phyloP scores from a whole-genome alignment of 2,797 vertebrate species.

The Sitta carolinensis region DNA sequence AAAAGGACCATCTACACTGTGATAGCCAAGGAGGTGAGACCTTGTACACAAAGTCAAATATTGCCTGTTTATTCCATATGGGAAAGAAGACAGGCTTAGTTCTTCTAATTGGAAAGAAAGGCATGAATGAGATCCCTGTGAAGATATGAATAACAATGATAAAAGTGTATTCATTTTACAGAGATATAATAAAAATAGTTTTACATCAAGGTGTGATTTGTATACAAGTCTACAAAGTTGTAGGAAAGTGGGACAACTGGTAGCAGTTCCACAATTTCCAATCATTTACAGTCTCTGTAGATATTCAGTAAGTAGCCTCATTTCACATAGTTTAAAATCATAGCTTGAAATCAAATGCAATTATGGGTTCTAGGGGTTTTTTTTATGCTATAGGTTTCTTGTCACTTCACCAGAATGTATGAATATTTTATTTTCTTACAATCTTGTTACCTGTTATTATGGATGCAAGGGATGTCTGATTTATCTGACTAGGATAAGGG shows the following conservation, averaged over 20 bases:
- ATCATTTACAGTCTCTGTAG: neutral
- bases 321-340: neutral
- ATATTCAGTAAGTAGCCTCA: neutral
- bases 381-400: neutral
- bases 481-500: neutral
- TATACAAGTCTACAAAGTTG: neutral
- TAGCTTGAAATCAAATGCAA: neutral
- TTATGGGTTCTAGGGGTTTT: neutral
- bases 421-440: neutral
- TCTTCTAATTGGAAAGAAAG: neutral
- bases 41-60: neutral
- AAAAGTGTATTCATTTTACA: neutral
- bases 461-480: neutral
- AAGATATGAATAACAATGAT: neutral
- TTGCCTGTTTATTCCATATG: neutral
- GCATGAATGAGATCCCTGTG: neutral
- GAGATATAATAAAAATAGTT: neutral
- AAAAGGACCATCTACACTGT: neutral
- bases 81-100: neutral
- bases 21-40: neutral
- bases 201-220: neutral
- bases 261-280: neutral
- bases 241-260: neutral
- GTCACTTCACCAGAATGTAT: neutral
- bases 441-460: neutral